A percentile compares a stretch with the other conserved stretches of the same genome.
phyloP scores from a whole-genome alignment of 1,140 invertebrate genomes.

The Hycleus cichorii region DNA sequence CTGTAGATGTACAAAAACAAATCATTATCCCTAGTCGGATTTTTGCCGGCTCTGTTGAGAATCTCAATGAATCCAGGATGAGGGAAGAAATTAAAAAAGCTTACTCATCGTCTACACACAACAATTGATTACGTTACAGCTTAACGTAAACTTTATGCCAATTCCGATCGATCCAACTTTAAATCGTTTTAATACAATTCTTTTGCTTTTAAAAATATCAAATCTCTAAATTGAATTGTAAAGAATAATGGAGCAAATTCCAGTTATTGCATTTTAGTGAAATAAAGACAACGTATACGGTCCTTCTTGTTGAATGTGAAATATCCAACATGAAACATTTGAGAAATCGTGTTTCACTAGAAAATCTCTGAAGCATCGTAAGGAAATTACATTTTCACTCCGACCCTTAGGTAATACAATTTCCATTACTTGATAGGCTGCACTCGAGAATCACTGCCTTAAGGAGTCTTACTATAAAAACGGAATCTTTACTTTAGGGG shows the following conservation, averaged over 20 bases:
- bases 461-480: neutral
- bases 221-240: no score
- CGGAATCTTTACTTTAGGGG: neutral
- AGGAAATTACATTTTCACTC: conserved; percentile 23
- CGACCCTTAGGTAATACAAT: conserved; percentile 27
- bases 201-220: no score
- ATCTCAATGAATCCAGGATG: neutral
- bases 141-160: no score
- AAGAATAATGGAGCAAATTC: no score
- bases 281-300: no score
- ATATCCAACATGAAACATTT: neutral
- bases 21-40: conserved; percentile 8
- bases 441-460: conserved; percentile 7
- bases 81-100: conserved; percentile 11
- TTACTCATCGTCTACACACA: no score
- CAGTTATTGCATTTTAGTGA: no score
- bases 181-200: no score
- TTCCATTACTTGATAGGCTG: conserved; percentile 26
- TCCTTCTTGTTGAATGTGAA: no score
- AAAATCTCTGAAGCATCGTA: conserved; percentile 20
- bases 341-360: conserved; percentile 1
- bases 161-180: no score
- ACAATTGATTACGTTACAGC: no score
- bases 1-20: conserved; percentile 1
- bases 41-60: neutral